Evolutionary conservation across 2,797 vertebrate genomes (phyloP), one percentile per base, ranked within the genome.

Genomic region (Apogon talboti): DNA sequence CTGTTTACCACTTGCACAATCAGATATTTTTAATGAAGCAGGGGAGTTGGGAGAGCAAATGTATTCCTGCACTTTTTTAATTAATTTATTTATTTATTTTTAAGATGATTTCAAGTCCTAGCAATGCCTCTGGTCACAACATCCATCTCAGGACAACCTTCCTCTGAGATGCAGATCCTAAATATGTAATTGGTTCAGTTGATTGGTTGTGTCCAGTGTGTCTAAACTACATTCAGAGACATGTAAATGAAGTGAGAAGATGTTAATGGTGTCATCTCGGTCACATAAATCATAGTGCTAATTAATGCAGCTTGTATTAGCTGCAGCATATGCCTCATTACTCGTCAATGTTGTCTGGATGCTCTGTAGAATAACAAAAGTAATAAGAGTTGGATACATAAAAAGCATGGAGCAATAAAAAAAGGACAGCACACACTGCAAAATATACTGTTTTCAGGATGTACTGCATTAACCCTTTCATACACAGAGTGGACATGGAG

Each of bases 261-360:
- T n/a, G n/a, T 63, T 56, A 3, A 30, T 47, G 49, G 33, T 67
- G 11, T 46, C 16, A 49, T 66, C 41, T 11, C 16, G 46, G 30
- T 19, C 35, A 15, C 30, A 57, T 44, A 40, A 49, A 54, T 37
- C 24, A 53, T 1, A 19, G 11, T 11, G 13, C 18, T 43, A 19
- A 48, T 55, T 55, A 57, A 45, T 57, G 33, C 43, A 33, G 57
- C n/a, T 53, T 30, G 19, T 46, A 53, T 49, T 42, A 40, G 14
- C 7, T 54, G n/a, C 48, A 63, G 13, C 41, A 42, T 13, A 42
- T 14, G 5, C 30, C 30, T 19, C 19, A 47, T 24, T 9, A 33
- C 48, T 43, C 41, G 40, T 0, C 37, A 28, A 0, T 42, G 35
- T 10, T 35, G 19, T n/a, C 15, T 49, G 48, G 9, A 35, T 13